Evolutionary conservation across 2,888 invertebrate genomes (phyloP).

Genomic region (Parascotia fuliginaria): DNA sequence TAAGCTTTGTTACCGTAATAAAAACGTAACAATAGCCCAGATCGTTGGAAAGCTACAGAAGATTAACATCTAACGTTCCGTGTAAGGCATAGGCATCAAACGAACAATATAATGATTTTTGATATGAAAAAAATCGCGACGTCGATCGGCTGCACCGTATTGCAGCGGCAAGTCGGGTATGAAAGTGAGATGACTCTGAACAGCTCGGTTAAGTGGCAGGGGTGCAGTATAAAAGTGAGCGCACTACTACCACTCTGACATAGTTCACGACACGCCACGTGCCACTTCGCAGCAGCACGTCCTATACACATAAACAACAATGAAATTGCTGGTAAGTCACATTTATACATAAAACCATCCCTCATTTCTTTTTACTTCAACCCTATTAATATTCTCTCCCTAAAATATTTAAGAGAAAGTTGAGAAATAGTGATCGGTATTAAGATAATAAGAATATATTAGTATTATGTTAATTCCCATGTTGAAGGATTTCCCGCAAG

Average conservation of each 20-base stretch:
- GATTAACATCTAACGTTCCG: constrained; percentile 36
- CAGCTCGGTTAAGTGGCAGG: constrained; percentile 77
- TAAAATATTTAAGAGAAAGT: constrained; percentile 1
- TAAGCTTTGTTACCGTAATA: constrained; percentile 18
- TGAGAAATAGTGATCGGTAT: constrained; percentile 8
- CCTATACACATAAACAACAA: constrained; percentile 64
- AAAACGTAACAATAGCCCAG: constrained; percentile 20
- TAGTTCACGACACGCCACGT: constrained; percentile 79
- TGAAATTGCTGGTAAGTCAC: constrained; percentile 82
- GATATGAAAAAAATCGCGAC: constrained; percentile 59
- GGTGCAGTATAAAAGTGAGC: constrained; percentile 84
- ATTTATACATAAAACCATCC: constrained; percentile 20
- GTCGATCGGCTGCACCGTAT: constrained; percentile 60
- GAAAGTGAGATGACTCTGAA: constrained; percentile 79
- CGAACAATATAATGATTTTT: constrained; percentile 55
- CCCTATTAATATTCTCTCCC: constrained; percentile 12
- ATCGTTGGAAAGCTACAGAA: constrained; percentile 29
- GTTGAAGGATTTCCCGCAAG: constrained; percentile 60
- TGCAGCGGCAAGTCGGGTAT: constrained; percentile 70
- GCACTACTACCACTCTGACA: constrained; percentile 80
- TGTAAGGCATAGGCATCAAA: constrained; percentile 29
- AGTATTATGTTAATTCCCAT: constrained; percentile 41
- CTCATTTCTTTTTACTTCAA: constrained; percentile 30
- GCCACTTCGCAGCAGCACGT: constrained; percentile 68
- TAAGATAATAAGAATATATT: constrained; percentile 32